Base-by-base conservation (phyloP, 2,888 invertebrate species). In the Balanococcus diminutus region DNA sequence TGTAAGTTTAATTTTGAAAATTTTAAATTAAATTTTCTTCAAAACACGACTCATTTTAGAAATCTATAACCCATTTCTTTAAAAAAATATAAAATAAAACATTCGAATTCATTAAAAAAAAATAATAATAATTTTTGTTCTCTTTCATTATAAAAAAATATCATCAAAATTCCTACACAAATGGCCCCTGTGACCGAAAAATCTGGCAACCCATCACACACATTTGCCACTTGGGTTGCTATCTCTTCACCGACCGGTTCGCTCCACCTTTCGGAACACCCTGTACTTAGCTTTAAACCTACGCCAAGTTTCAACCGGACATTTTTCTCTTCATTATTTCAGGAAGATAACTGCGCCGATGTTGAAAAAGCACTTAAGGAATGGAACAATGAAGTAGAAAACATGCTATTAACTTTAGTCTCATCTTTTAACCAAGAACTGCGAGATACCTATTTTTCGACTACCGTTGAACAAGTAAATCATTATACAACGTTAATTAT, bases 361-460 rank as follows among this genome's bases (percentile, higher is more conserved):
- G 89, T 90, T 86, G 91, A 91, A 88, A 89, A 89, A 87, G 91
- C 91, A 75, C 90, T 92, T 86, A 91, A 90, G 86, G 91, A 91
- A 89, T 92, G 92, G 92, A 91, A 92, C 86, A 90, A 89, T 0
- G 93, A 93, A 89, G 91, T 93, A 9, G 92, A 92, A 87, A 91
- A 91, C 89, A 92, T 95, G 87, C 91, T 96, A 1, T 92, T 92
- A 87, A 93, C 94, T 28, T 91, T 96, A 87, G 92, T 95, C 56
- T 92, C 93, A 46, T 93, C 94, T 0, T 92, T 95, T 89, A 93
- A 94, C 14, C 93, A 93, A 89, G 95, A 95, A 89, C 92, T 95
- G 28, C 92, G 94, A 88, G 95, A 95, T 89, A 95, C 95, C 0
- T 95, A 95, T 90, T 92, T 95, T 87, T 94, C 95, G 4, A 95